phyloP scores from a whole-genome alignment of 2,888 invertebrate genomes.

The Axea sp. region DNA sequence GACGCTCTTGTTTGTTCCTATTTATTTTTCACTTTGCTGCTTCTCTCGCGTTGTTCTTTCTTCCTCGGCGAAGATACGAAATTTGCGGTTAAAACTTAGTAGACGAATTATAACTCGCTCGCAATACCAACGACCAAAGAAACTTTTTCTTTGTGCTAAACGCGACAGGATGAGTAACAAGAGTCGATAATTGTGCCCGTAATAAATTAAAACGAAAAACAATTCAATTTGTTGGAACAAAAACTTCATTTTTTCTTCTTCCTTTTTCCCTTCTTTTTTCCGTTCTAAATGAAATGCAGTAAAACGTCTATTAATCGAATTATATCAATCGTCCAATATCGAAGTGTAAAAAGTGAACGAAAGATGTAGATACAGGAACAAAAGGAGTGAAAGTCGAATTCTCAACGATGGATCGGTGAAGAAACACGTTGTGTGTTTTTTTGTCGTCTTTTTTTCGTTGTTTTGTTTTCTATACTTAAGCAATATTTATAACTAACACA shows the following conservation, averaged over 20 bases:
- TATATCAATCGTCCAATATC: slow-evolving; percentile 27
- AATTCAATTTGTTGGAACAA: too few species aligned
- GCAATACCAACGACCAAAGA: slow-evolving; percentile 19
- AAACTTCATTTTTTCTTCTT: too few species aligned
- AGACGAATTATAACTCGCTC: slow-evolving; percentile 73
- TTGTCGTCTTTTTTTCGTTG: too few species aligned
- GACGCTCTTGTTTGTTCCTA: slow-evolving; percentile 64
- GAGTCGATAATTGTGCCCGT: slow-evolving; percentile 4
- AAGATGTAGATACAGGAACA: slow-evolving; percentile 55
- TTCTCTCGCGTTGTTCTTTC: too few species aligned
- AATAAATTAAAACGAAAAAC: too few species aligned
- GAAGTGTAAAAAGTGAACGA: slow-evolving; percentile 52
- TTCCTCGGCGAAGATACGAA: slow-evolving; percentile 68
- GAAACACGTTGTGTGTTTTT: too few species aligned
- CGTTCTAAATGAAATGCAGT: too few species aligned
- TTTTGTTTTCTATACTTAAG: too few species aligned
- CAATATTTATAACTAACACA: slow-evolving; percentile 61
- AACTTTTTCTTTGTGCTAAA: slow-evolving; percentile 37
- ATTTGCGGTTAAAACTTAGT: slow-evolving; percentile 70
- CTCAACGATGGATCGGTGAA: slow-evolving; percentile 28
- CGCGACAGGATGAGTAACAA: slow-evolving; percentile 7
- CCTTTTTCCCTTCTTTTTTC: too few species aligned
- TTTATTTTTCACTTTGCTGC: slow-evolving; percentile 69
- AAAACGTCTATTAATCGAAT: too few species aligned
- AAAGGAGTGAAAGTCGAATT: slow-evolving; percentile 49